Conservation (phyloP, 2,797 vertebrate species). For the Myoxocephalus aenaeus region DNA sequence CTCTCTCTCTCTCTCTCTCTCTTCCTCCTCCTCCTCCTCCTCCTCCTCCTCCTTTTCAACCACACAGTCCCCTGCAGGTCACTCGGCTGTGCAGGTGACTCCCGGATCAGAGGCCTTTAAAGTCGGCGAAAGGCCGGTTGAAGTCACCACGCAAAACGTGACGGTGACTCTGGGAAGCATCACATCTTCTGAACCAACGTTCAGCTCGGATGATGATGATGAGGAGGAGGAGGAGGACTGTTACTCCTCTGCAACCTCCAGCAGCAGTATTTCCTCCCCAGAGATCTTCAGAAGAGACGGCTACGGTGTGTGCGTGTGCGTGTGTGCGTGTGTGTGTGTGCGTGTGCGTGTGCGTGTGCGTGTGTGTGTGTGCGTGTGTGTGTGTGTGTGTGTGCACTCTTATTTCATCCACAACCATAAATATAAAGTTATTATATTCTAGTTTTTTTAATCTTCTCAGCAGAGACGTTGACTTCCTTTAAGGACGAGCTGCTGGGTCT, state of each 20-base stretch:
- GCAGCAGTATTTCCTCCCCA: conserved; percentile 80
- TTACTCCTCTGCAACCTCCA: conserved; percentile 45
- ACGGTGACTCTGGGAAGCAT: conserved; percentile 6
- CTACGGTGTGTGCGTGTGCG: conserved; percentile 67
- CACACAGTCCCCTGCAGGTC: background rate
- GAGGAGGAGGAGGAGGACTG: conserved; percentile 15
- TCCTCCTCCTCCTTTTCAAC: no score
- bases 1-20: no score
- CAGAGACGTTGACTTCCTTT: conserved; percentile 2
- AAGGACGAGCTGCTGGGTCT: conserved; percentile 40
- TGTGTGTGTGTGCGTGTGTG: no score
- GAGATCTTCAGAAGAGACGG: conserved; percentile 85
- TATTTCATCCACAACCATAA: background rate
- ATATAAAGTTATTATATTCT: background rate
- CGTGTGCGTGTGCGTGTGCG: conserved; percentile 59
- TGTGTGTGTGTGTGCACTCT: conserved; percentile 63
- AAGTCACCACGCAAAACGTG: background rate
- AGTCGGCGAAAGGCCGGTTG: background rate
- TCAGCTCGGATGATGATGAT: conserved; percentile 27
- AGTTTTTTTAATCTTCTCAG: conserved; percentile 31
- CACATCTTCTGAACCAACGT: background rate
- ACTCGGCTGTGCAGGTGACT: background rate
- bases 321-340: conserved; percentile 63
- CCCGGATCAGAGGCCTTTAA: background rate
- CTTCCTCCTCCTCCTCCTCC: no score